These are phyloP conservation scores for Aulostomus chinensis DNA, from an alignment of 2,797 vertebrate species.

Conservation along the genomic window DNA sequence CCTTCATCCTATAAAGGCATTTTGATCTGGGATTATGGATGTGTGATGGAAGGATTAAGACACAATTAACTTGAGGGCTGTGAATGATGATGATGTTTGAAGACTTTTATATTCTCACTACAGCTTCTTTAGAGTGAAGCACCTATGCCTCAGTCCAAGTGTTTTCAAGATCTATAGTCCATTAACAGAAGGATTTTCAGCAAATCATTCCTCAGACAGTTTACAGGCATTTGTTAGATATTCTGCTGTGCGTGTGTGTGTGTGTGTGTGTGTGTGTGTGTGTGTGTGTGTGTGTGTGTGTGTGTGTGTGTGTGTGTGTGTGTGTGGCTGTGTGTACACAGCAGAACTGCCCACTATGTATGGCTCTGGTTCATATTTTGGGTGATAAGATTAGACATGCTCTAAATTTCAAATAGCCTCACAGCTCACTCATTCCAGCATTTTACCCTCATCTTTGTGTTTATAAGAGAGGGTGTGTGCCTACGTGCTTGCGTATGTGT, in stretches of 20 bases:
- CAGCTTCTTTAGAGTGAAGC: constrained; percentile 17
- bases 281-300: neutral
- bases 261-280: neutral
- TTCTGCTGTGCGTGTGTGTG: neutral
- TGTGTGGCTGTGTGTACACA: constrained; percentile 11
- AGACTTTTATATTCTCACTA: constrained; percentile 40
- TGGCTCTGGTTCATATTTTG: constrained; percentile 43
- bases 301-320: neutral
- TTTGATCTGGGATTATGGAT: constrained; percentile 57
- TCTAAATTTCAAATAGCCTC: no score
- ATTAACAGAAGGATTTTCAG: constrained; percentile 40
- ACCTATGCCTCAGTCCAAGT: constrained; percentile 27
- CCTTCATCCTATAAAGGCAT: constrained; percentile 41
- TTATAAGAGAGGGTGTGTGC: neutral
- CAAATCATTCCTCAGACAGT: constrained; percentile 39
- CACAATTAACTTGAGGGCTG: constrained; percentile 49
- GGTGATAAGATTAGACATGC: constrained; percentile 53
- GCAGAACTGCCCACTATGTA: constrained; percentile 25
- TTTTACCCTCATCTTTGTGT: constrained; percentile 15
- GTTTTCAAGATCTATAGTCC: constrained; percentile 44
- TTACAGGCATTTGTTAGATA: constrained; percentile 40
- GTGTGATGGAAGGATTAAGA: constrained; percentile 63
- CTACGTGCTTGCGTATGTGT: neutral
- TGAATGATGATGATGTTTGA: constrained; percentile 54
- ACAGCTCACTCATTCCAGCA: constrained; percentile 33